phyloP scores from a whole-genome alignment of 2,888 invertebrate genomes.

The Andrena haemorrhoa region DNA sequence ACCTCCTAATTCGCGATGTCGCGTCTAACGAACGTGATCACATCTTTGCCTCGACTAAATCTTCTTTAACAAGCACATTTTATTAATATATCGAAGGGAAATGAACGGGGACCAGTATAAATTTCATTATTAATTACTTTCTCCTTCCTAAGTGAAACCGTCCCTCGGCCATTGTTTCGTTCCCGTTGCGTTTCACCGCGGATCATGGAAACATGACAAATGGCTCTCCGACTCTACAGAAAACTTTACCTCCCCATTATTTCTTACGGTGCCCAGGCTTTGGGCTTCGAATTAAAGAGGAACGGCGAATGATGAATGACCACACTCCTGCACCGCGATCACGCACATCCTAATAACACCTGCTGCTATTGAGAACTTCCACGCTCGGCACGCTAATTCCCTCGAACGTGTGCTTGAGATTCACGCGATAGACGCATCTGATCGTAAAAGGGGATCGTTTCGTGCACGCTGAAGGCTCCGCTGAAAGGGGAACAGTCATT shows the following conservation, averaged over 20 bases:
- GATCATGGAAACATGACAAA: slow-evolving; percentile 21
- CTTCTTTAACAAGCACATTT: too few relatives aligned
- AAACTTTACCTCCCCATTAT: background rate
- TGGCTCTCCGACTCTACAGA: background rate
- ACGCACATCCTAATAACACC: slow-evolving; percentile 17
- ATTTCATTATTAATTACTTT: background rate
- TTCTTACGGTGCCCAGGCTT: slow-evolving; percentile 3
- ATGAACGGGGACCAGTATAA: background rate
- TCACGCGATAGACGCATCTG: slow-evolving; percentile 5
- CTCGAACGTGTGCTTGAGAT: background rate
- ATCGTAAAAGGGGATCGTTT: background rate
- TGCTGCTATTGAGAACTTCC: slow-evolving; percentile 18
- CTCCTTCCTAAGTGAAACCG: background rate
- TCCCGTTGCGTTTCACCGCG: background rate
- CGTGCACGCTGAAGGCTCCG: background rate
- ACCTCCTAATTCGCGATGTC: background rate
- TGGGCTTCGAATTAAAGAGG: slow-evolving; percentile 11
- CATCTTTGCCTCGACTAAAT: too few relatives aligned
- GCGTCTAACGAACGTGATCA: background rate
- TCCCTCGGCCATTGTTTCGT: background rate
- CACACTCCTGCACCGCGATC: slow-evolving; percentile 8
- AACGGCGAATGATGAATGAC: slow-evolving; percentile 27
- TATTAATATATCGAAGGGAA: too few relatives aligned
- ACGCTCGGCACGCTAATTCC: slow-evolving; percentile 16
- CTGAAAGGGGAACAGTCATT: background rate